These are phyloP conservation scores for Noctua comes DNA, from an alignment of 2,888 invertebrate species.

Conservation along the genomic window DNA sequence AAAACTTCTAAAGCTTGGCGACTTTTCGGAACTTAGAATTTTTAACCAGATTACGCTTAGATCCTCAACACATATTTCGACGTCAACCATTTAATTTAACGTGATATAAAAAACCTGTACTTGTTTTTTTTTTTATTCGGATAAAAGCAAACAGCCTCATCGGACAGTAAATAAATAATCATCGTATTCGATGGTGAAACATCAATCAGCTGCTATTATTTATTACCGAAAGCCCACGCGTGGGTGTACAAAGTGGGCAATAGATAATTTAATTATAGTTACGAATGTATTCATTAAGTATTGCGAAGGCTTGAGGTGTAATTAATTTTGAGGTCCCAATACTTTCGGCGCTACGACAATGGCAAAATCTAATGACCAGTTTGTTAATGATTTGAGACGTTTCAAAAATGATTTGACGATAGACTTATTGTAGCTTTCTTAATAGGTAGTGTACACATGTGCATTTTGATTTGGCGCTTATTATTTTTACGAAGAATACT, in stretches of 20 bases:
- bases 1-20: not conserved
- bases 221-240: constrained; percentile 70
- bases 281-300: constrained; percentile 74
- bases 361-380: constrained; percentile 25
- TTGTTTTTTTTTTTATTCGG: constrained; percentile 43
- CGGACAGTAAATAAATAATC: constrained; percentile 64
- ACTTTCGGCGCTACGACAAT: constrained; percentile 41
- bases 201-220: constrained; percentile 71
- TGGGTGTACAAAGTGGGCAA: constrained; percentile 76
- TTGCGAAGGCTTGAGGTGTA: constrained; percentile 61
- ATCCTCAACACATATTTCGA: not conserved
- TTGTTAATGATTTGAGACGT: constrained; percentile 24
- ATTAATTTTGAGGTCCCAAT: constrained; percentile 61
- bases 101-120: constrained; percentile 16
- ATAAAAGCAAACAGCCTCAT: constrained; percentile 56
- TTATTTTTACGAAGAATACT: not conserved
- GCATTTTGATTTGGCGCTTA: not conserved
- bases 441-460: not conserved
- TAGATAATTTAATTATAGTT: constrained; percentile 76
- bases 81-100: constrained; percentile 4
- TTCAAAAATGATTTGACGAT: not conserved
- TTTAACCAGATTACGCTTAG: not conserved
- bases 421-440: not conserved
- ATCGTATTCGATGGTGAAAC: constrained; percentile 68
- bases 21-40: constrained; percentile 7